These are phyloP conservation scores for Umimayanthus chanpuru DNA, from an alignment of 92 coral and sea anemone species.

Conservation along the genomic window DNA sequence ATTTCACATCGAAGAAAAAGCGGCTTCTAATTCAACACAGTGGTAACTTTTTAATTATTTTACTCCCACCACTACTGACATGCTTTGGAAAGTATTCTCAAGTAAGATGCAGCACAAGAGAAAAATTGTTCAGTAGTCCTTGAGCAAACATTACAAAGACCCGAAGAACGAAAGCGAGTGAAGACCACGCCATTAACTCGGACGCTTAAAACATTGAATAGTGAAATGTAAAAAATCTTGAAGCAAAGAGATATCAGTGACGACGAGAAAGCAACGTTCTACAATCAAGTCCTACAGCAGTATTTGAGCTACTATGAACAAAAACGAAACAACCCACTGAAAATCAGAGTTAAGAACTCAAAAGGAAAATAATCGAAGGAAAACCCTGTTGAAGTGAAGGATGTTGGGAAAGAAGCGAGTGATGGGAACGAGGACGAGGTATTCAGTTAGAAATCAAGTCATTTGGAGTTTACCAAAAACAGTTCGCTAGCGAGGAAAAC, in stretches of 20 bases:
- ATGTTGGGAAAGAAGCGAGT: no score
- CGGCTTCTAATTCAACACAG: background rate
- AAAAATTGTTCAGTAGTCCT: conserved; percentile 30
- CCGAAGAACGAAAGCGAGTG: conserved; percentile 40
- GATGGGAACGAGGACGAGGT: no score
- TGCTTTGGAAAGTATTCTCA: no score
- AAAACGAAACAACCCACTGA: background rate
- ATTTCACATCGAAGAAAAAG: no score
- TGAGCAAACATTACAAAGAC: conserved; percentile 42
- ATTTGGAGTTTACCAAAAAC: background rate
- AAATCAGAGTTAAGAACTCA: no score
- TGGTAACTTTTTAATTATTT: no score
- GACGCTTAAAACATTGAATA: conserved; percentile 41
- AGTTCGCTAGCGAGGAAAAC: conserved; percentile 13
- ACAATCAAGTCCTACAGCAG: no score
- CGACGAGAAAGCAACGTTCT: background rate
- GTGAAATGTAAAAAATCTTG: conserved; percentile 38
- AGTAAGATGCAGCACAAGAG: background rate
- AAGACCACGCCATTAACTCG: conserved; percentile 41
- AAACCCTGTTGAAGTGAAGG: no score
- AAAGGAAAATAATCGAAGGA: no score
- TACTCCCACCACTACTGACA: no score
- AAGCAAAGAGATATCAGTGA: conserved; percentile 40
- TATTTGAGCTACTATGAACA: background rate
- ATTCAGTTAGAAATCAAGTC: conserved; percentile 1